Base-by-base conservation (phyloP, 2,888 invertebrate genomes). In the Lissonota sp. region DNA sequence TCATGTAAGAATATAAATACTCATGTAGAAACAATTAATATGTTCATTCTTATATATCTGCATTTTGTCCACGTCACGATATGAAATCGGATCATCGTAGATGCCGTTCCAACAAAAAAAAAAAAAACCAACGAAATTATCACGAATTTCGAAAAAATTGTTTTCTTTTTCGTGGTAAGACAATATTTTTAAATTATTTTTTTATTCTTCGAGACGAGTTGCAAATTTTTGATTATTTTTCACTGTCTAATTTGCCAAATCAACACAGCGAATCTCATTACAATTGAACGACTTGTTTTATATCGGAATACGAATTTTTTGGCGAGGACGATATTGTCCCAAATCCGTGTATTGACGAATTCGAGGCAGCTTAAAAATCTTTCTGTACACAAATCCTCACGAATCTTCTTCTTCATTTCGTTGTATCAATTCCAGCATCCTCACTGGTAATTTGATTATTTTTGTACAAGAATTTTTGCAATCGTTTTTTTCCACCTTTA, bases 1-100 rank as follows among this genome's bases (percentile, higher is more conserved):
- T 78, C 60, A 72, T 69, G 63, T 70, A 74, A 78, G 75, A 73
- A 69, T 76, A 81, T 81, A 81, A 83, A 83, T 79, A 72, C 26
- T 46, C 63, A 72, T 78, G 66, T 75, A 80, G 72, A 83, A 83
- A 80, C 63, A 78, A 72, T 60, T 42, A 42, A 46, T 66, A 26
- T 53, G 70, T 71, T 39, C 53, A 8, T 49, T 72, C 42, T 12
- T n/a, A 40, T 60, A 6, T 67, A 4, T 60, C 7, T n/a, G 39
- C 14, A 6, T 67, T 10, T 51, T 64, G 26, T 62, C 37, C 16
- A 12, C 44, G 39, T 62, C 8, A 44, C 53, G 46, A 44, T 14
- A 14, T 37, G 26, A 26, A n/a, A 46, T 55, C 12, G 7, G 12
- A 51, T 72, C 51, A 62, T 53, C 53, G 44, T 72, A 40, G 5